Percentiles rank a stretch among this genome's conserved stretches.
phyloP scores from a whole-genome alignment of 2,113 vertebrate species.

The Phasianus colchicus region DNA sequence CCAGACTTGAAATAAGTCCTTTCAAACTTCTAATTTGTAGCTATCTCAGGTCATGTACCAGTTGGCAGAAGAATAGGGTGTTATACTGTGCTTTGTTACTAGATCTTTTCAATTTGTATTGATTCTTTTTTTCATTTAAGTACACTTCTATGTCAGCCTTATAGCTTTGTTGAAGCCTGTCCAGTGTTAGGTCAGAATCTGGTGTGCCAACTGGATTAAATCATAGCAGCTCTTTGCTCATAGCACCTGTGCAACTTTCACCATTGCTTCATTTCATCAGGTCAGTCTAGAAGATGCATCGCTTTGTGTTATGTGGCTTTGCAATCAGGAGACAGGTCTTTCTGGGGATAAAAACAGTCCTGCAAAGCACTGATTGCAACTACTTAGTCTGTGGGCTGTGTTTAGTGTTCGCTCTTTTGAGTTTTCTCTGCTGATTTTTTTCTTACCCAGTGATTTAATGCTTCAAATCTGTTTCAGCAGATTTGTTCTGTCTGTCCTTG shows the following conservation, averaged over 20 bases:
- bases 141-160: neutral
- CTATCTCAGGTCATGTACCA: neutral
- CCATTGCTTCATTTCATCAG: neutral
- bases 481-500: neutral
- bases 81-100: neutral
- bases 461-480: neutral
- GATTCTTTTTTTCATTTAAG: neutral
- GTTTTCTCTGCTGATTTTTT: neutral
- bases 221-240: neutral
- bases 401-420: neutral
- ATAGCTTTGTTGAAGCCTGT: neutral
- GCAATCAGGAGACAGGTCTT: neutral
- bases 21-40: neutral
- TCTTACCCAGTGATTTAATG: neutral
- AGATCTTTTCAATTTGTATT: neutral
- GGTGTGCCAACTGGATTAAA: neutral
- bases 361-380: neutral
- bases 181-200: neutral
- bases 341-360: too few relatives aligned
- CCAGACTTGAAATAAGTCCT: neutral
- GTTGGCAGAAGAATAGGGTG: neutral
- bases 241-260: neutral
- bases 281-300: neutral
- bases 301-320: neutral
- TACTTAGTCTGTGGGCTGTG: neutral